phyloP scores from a whole-genome alignment of 2,888 invertebrate species.

The Brenthis hecate region DNA sequence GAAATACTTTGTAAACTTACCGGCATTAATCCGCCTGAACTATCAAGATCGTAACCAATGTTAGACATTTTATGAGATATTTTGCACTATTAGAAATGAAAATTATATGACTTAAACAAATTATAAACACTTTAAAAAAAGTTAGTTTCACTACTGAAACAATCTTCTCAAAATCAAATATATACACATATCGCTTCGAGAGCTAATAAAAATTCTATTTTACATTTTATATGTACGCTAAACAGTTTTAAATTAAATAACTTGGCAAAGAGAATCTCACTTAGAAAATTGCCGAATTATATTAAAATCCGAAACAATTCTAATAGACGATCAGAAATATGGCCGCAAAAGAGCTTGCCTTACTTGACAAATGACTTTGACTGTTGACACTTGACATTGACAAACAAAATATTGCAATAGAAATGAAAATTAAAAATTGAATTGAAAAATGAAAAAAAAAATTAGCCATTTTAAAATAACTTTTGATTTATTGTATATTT shows the following conservation, averaged over 20 bases:
- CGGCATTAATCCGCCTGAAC: conserved; percentile 93
- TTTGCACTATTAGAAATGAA: not conserved
- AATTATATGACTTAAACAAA: conserved; percentile 6
- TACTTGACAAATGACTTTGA: conserved; percentile 18
- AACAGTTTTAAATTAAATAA: not conserved
- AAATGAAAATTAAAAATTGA: too few relatives aligned
- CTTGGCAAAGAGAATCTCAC: not conserved
- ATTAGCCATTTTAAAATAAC: too few relatives aligned
- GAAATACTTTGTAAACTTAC: conserved; percentile 77
- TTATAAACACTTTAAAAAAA: conserved; percentile 3
- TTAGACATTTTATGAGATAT: conserved; percentile 59
- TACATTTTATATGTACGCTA: conserved; percentile 1
- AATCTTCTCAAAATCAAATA: conserved; percentile 6
- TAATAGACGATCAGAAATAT: conserved; percentile 10
- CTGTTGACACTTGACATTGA: conserved; percentile 1
- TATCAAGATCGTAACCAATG: conserved; percentile 89
- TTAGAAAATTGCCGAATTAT: not conserved
- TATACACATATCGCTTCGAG: not conserved
- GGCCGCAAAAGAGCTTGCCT: conserved; percentile 6
- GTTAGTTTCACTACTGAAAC: conserved; percentile 6
- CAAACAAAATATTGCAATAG: not conserved
- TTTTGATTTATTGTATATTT: too few relatives aligned
- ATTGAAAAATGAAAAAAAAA: too few relatives aligned
- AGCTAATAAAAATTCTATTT: not conserved
- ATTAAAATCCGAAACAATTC: conserved; percentile 12